Conservation (phyloP, 1,140 invertebrate species). For the Tribolium castaneum region DNA sequence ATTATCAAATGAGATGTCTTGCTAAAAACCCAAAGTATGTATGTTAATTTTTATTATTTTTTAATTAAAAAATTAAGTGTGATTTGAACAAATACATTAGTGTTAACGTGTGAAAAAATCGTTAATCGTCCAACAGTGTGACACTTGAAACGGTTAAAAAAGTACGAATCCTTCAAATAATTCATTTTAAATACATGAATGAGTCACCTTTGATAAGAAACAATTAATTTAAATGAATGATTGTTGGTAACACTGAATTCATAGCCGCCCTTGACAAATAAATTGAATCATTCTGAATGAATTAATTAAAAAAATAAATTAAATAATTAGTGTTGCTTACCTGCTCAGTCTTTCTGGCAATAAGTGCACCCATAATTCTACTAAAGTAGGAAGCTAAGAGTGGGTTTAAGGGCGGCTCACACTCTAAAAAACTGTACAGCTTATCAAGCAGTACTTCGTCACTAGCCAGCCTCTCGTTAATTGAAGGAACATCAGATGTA, state of each 20-base stretch:
- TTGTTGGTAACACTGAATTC: no score
- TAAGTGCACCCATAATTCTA: conserved; percentile 90
- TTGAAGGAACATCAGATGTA: conserved; percentile 85
- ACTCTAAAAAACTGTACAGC: conserved; percentile 90
- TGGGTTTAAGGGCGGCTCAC: conserved; percentile 89
- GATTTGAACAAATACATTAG: no score
- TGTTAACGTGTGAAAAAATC: no score
- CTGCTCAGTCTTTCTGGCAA: conserved; percentile 82
- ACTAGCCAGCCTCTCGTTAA: conserved; percentile 87
- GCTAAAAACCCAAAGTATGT: no score
- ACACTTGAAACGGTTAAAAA: no score
- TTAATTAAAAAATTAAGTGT: no score
- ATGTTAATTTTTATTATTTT: no score
- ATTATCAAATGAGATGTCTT: no score
- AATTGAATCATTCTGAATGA: not conserved
- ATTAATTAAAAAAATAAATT: not conserved
- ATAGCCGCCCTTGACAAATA: no score
- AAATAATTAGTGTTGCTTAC: conserved; percentile 65
- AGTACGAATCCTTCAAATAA: not conserved
- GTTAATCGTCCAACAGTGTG: no score
- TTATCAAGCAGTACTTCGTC: conserved; percentile 82
- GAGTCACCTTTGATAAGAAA: not conserved
- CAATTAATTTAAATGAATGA: no score
- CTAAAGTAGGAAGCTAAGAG: conserved; percentile 95
- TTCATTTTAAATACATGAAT: not conserved